Conservation (phyloP, 2,113 vertebrate species). For the Carettochelys insculpta region DNA sequence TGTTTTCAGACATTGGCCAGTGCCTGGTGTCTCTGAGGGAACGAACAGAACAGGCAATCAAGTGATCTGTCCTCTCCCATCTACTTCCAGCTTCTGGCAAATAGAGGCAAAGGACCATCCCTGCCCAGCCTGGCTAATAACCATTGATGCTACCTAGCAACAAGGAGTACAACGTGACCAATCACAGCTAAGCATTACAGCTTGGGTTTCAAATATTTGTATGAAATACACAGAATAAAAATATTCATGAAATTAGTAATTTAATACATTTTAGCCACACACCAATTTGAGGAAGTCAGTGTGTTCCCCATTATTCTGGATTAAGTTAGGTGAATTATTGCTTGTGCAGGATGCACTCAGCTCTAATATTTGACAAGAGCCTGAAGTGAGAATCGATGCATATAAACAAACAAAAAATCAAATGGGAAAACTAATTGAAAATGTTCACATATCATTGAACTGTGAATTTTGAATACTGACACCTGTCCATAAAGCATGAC, state of each 20-base stretch:
- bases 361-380: not conserved
- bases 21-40: no score
- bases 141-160: not conserved
- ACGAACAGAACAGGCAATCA: no score
- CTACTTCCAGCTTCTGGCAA: no score
- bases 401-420: not conserved
- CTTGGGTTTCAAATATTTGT: not conserved
- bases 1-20: no score
- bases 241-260: not conserved
- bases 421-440: not conserved
- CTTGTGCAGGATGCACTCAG: not conserved
- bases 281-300: not conserved
- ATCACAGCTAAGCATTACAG: accelerated
- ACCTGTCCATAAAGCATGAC: not conserved
- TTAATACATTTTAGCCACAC: not conserved
- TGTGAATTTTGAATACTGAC: not conserved
- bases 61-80: no score
- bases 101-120: no score
- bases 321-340: not conserved
- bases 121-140: no score
- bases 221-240: not conserved
- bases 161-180: accelerated
- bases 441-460: not conserved
- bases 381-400: not conserved
- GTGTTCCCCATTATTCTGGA: not conserved